These are phyloP conservation scores for Drosophila elegans DNA, from an alignment of 1,140 invertebrate species.

Conservation along the genomic window DNA sequence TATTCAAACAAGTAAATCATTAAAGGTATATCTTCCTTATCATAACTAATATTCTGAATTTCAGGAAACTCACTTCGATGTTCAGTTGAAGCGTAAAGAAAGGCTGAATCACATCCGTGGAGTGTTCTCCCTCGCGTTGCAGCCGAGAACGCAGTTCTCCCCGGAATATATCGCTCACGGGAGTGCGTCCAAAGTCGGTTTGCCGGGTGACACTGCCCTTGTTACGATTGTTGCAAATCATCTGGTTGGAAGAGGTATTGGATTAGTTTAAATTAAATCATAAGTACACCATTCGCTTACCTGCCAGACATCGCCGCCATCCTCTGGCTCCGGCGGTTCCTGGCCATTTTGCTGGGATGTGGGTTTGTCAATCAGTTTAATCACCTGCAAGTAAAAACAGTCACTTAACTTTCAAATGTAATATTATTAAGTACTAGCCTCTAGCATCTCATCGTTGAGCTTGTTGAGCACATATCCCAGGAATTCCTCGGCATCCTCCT, in stretches of 20 bases:
- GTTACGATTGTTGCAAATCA: conserved; percentile 90
- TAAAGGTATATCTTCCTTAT: too few relatives aligned
- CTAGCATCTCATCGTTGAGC: conserved; percentile 98
- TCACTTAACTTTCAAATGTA: neutral
- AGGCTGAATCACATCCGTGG: conserved; percentile 94
- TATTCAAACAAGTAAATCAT: too few relatives aligned
- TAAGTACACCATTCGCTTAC: conserved; percentile 81
- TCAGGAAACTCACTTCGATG: conserved; percentile 90
- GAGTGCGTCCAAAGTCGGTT: conserved; percentile 93
- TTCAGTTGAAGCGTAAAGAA: conserved; percentile 97
- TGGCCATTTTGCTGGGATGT: conserved; percentile 84
- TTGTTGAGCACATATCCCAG: conserved; percentile 96
- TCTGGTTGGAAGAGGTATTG: conserved; percentile 38
- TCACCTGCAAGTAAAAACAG: conserved; percentile 47
- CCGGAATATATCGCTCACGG: conserved; percentile 96
- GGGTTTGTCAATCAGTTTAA: conserved; percentile 84
- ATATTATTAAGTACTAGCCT: conserved; percentile 85
- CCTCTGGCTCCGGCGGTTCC: conserved; percentile 86
- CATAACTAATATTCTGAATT: too few relatives aligned
- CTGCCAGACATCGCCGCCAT: conserved; percentile 91
- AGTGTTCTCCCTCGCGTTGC: conserved; percentile 90
- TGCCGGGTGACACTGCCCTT: conserved; percentile 93
- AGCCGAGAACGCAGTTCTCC: conserved; percentile 94
- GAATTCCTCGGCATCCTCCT: conserved; percentile 98
- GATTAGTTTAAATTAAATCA: neutral